A percentile compares a stretch with the other conserved stretches of the same genome.
Evolutionary conservation across 2,113 vertebrate species (phyloP).

Genomic region (Xenopus borealis): DNA sequence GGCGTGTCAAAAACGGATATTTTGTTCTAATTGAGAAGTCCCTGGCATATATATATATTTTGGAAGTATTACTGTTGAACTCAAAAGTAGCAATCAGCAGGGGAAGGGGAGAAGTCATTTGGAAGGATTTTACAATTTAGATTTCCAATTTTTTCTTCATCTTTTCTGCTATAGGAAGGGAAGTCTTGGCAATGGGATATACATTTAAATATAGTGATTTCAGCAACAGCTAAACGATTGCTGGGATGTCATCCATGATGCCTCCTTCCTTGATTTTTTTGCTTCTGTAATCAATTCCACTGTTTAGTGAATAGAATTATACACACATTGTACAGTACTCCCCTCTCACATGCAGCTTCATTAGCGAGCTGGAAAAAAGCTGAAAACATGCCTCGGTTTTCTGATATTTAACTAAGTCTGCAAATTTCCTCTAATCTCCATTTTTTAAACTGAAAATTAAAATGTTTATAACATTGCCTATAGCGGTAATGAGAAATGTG

Average conservation of each 20-base stretch:
- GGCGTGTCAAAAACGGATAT: too few relatives aligned
- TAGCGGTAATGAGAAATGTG: too few relatives aligned
- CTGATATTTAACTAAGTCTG: slow-evolving; percentile 65
- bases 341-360: slow-evolving; percentile 50
- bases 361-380: slow-evolving; percentile 53
- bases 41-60: slow-evolving; percentile 8
- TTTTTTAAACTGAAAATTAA: slow-evolving; percentile 7
- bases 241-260: slow-evolving; percentile 27
- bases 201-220: slow-evolving; percentile 43
- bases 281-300: slow-evolving; percentile 25
- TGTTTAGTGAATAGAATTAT: slow-evolving; percentile 11
- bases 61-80: slow-evolving; percentile 27
- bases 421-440: slow-evolving; percentile 31
- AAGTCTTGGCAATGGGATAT: slow-evolving; percentile 31
- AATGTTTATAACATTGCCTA: neutral
- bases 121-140: slow-evolving; percentile 26
- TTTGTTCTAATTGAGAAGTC: slow-evolving; percentile 6
- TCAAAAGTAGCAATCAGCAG: slow-evolving; percentile 36
- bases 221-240: slow-evolving; percentile 34
- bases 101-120: slow-evolving; percentile 16
- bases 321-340: neutral
- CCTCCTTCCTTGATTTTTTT: slow-evolving; percentile 10
- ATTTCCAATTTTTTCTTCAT: slow-evolving; percentile 19
- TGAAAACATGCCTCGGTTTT: slow-evolving; percentile 60
- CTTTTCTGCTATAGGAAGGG: slow-evolving; percentile 16